phyloP scores from a whole-genome alignment of 2,113 vertebrate species.

The Pipa parva region DNA sequence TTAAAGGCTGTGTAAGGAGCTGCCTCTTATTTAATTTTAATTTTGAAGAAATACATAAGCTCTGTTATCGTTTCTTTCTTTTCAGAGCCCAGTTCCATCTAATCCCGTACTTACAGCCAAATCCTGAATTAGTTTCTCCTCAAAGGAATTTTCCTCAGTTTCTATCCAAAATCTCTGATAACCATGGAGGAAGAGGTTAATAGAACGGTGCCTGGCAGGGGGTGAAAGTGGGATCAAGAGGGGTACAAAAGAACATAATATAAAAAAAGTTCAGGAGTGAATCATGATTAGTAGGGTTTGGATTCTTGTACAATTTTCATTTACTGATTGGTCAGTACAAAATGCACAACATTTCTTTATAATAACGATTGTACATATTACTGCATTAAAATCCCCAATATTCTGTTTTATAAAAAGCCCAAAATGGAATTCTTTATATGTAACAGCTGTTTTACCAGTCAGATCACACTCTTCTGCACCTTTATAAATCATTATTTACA shows the following conservation, averaged over 20 bases:
- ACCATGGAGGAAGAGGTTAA: constrained; percentile 99
- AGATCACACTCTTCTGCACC: too few species aligned
- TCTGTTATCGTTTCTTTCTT: constrained; percentile 22
- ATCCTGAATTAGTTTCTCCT: constrained; percentile 99
- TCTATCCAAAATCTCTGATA: constrained; percentile 99
- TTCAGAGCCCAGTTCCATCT: constrained; percentile 28
- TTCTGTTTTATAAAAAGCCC: too few species aligned
- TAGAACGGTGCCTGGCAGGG: constrained; percentile 95
- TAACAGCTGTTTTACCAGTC: too few species aligned
- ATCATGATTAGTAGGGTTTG: constrained; percentile 81
- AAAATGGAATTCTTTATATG: too few species aligned
- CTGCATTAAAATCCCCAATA: too few species aligned
- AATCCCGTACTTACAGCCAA: constrained; percentile 95
- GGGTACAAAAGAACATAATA: constrained; percentile 61
- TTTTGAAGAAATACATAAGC: constrained; percentile 16
- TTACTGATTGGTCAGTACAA: constrained; percentile 80
- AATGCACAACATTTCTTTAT: too few species aligned
- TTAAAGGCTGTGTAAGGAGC: constrained; percentile 38
- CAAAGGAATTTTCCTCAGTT: constrained; percentile 99
- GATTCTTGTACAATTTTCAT: constrained; percentile 72
- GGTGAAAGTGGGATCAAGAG: constrained; percentile 83
- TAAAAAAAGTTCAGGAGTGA: constrained; percentile 59
- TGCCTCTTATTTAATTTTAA: not conserved
- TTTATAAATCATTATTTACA: too few species aligned
- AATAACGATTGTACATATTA: too few species aligned